Evolutionary conservation across 2,888 invertebrate species (phyloP), one percentile per base, ranked within the genome.

Genomic region (Ichneumoninae sp.): DNA sequence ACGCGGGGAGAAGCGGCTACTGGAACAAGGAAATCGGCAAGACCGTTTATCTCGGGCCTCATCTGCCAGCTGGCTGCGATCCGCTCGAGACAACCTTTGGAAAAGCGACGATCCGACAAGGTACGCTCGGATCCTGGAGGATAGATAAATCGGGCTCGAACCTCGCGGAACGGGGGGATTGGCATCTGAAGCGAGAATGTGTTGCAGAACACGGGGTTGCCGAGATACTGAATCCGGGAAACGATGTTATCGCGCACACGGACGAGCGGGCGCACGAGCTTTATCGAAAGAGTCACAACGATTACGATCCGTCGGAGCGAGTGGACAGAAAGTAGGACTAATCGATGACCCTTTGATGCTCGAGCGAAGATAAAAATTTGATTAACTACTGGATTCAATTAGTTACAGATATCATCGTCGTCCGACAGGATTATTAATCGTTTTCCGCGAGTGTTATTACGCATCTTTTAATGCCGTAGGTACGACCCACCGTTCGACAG

Each of bases 261-360:
- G 91, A 92, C 47, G 93, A 92, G 13, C 94, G 94, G 83, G 93
- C 92, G 10, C 94, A 94, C 85, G 93, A 94, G 10, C 88, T 94
- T 88, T 95, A 95, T 87, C 92, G 89, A 86, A 94, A 93, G 89
- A 94, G 93, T 13, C 95, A 95, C 87, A 93, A 94, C 68, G 93
- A 94, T 89, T 95, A 94, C 87, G 91, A 94, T 86, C 93, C 94
- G 0, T 92, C 93, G 2, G 94, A 95, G 88, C 93, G 91, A 89
- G 88, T 93, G 19, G 89, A 93, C 74, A 90, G 94, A 89, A 89
- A 92, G 93, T 94, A 92, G 82, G 85, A 75, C n/a, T 13, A 83
- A 79, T 6, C 22, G 10, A 60, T 60, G 5, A 26, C 57, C 13
- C 57, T 19, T 7, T 54, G 52, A 54, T 8, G 52, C 5, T n/a